phyloP scores from a whole-genome alignment of 2,888 invertebrate genomes.

The Cryptocephalus moraei region DNA sequence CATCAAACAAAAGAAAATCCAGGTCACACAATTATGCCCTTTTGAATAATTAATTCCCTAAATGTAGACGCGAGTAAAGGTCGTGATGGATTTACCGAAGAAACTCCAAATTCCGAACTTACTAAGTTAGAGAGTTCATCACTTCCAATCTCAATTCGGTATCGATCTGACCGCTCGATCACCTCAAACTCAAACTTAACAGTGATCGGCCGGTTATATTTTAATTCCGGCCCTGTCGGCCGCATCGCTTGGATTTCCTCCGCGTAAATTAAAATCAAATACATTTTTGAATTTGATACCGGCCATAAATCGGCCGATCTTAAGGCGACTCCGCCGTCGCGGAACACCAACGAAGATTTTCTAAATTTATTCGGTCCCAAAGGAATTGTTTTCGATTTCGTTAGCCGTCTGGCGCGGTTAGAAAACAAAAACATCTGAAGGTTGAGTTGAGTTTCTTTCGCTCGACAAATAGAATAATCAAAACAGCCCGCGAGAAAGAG shows the following conservation, averaged over 20 bases:
- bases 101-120: too few species aligned
- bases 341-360: slow-evolving; percentile 12
- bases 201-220: too few species aligned
- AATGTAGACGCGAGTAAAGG: too few species aligned
- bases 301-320: slow-evolving; percentile 9
- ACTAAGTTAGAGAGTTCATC: too few species aligned
- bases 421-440: background rate
- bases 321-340: slow-evolving; percentile 1
- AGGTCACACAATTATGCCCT: too few species aligned
- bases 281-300: slow-evolving; percentile 10
- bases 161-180: too few species aligned
- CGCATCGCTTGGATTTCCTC: background rate
- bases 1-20: too few species aligned
- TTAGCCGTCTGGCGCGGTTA: slow-evolving; percentile 6
- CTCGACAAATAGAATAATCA: background rate
- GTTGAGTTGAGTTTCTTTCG: background rate
- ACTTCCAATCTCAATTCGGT: too few species aligned
- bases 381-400: slow-evolving; percentile 10
- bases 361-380: slow-evolving; percentile 10
- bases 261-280: background rate
- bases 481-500: background rate
- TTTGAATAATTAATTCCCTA: too few species aligned
- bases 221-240: background rate
- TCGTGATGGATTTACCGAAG: too few species aligned
- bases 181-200: too few species aligned